These are phyloP conservation scores for Cataglyphis livida DNA, from an alignment of 2,888 invertebrate species.

Conservation along the genomic window DNA sequence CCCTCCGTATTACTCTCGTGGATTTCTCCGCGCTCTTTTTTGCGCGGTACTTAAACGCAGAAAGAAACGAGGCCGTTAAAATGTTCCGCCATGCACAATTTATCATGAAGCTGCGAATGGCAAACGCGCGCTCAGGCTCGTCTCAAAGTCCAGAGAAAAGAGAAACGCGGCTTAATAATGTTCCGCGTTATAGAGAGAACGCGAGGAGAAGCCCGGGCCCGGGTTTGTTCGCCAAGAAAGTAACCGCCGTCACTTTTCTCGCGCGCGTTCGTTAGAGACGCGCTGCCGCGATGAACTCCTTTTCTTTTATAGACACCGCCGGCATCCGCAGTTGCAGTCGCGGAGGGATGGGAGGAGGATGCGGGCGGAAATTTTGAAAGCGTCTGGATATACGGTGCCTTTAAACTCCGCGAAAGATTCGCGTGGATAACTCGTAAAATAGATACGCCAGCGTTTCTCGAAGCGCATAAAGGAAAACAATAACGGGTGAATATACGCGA, in stretches of 20 bases:
- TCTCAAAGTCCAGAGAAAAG: conserved; percentile 75
- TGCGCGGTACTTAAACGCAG: conserved; percentile 75
- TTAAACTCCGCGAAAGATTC: conserved; percentile 33
- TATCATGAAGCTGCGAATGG: conserved; percentile 79
- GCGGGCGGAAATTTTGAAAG: conserved; percentile 43
- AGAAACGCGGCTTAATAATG: conserved; percentile 71
- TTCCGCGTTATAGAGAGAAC: conserved; percentile 60
- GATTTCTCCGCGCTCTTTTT: conserved; percentile 61
- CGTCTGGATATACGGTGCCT: conserved; percentile 41
- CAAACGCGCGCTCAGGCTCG: conserved; percentile 72
- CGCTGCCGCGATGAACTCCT: conserved; percentile 46
- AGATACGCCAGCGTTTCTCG: conserved; percentile 26
- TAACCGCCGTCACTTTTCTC: conserved; percentile 39
- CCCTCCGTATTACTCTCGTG: conserved; percentile 56
- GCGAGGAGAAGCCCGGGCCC: conserved; percentile 38
- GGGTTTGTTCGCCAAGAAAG: conserved; percentile 58
- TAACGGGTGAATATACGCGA: conserved; percentile 39
- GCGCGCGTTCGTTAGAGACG: conserved; percentile 51
- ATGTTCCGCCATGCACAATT: conserved; percentile 82
- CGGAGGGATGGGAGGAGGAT: background rate
- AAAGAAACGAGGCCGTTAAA: conserved; percentile 80
- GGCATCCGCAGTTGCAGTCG: conserved; percentile 3
- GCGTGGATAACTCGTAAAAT: conserved; percentile 43
- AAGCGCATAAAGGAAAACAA: conserved; percentile 31
- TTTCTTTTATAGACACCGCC: conserved; percentile 46